These are phyloP conservation scores for Allolobophora icterica DNA, from an alignment of 2,888 invertebrate species.

Conservation along the genomic window DNA sequence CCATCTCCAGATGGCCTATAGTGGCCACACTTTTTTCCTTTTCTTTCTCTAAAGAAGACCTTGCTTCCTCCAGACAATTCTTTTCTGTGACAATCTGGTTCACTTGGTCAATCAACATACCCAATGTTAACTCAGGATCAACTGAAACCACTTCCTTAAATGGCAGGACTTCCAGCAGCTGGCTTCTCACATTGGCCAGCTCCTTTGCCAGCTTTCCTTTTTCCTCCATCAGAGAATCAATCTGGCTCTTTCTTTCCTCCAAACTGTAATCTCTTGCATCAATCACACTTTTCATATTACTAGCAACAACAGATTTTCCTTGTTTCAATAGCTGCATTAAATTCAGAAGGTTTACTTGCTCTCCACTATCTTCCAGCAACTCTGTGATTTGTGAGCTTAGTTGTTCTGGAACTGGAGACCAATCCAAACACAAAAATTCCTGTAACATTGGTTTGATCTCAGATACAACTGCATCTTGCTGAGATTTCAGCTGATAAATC, in stretches of 20 bases:
- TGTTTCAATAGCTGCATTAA: not conserved
- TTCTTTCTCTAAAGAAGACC: not conserved
- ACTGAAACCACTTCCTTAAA: conserved; percentile 6
- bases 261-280: not conserved
- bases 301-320: not conserved
- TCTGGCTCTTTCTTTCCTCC: conserved; percentile 19
- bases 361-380: conserved; percentile 17
- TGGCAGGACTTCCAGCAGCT: not conserved
- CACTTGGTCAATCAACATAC: not conserved
- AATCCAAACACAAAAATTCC: not conserved
- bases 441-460: not conserved
- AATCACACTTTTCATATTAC: not conserved
- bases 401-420: not conserved
- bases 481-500: not conserved
- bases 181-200: conserved; percentile 21
- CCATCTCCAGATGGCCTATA: not conserved
- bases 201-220: conserved; percentile 30
- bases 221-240: not conserved
- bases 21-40: not conserved
- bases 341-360: not conserved
- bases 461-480: not conserved
- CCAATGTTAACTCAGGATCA: not conserved
- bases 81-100: not conserved
- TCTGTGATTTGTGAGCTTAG: not conserved
- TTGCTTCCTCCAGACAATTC: not conserved